Base-by-base conservation (phyloP, 2,888 invertebrate species). In the Ceriagrion tenellum region DNA sequence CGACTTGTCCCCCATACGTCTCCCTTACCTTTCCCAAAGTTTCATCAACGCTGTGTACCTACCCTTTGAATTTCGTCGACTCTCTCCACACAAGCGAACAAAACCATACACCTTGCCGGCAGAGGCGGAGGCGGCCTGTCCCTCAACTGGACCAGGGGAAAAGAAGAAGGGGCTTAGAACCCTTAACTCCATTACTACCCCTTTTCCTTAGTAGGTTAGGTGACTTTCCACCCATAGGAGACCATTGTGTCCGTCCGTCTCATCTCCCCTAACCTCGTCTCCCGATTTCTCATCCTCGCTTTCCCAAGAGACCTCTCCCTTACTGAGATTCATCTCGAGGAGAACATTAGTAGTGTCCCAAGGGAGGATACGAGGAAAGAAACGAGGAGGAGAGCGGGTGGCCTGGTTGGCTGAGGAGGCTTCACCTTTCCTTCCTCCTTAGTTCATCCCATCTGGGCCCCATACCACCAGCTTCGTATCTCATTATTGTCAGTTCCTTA, bases 231-330 rank as follows among this genome's bases (percentile, higher is more conserved):
- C 35, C 35, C 47, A 30, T 35, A 4, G 69, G 47, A 69, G 93
- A 93, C 69, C 93, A 93, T 93, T 93, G 93, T 93, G 90, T 91
- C 59, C 23, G 26, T 69, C n/a, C 23, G 26, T 69, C 91, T 91
- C 91, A 88, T 26, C 55, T 55, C 55, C n/a, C 55, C 55, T 35
- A 30, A 35, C 63, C 69, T 47, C 69, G 26, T 47, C 47, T 47
- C 47, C 69, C 47, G 12, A 16, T 23, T 47, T 13, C 93, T 93
- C 93, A 89, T 47, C 55, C 55, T 20, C 89, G 55, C 89, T 55
- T 89, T 20, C 89, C 89, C 89, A 89, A 55, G 89, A 55, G 89
- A n/a, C n/a, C 55, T 26, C n/a, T 30, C 26, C 35, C 59, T 88
- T 1, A 10, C 89, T 89, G 26, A 93, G 93, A 93, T 93, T 93